Evolutionary conservation across 2,113 vertebrate genomes (phyloP), one percentile per base, ranked within the genome.

Genomic region (Puma concolor): DNA sequence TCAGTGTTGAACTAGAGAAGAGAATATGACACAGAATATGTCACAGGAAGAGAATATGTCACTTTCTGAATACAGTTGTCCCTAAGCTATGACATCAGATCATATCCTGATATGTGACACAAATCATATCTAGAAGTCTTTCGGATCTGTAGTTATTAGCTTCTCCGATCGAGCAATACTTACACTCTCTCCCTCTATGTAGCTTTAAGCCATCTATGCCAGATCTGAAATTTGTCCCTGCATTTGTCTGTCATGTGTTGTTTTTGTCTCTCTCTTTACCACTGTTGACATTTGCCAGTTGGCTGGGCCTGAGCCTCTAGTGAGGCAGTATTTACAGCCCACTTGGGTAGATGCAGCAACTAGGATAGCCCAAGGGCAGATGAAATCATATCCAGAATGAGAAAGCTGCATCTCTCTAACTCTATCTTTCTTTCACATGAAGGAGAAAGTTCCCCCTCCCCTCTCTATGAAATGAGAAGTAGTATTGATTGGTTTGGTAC

Each of bases 1-100:
- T 86, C 44, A 81, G 15, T 74, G 54, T 87, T 72, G 38, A 88
- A 41, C 52, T 63, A 99, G 98, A 99, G 99, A 99, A 99, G 99
- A 57, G 99, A n/a, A n/a, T 64, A 14, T 82, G 91, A 74, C 91
- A 89, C 57, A 57, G 99, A n/a, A n/a, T 64, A 14, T 82, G 91
- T 80, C 91, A 89, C 57, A 63, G 29, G 80, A 69, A 36, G n/a
- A n/a, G n/a, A n/a, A n/a, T n/a, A n/a, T n/a, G n/a, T n/a, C 48
- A 64, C 89, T 86, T 44, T 44, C 44, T 94, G 91, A 76, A 88
- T 93, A 36, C n/a, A 83, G 36, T 67, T 66, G 13, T 72, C 48
- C 63, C 33, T 93, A 83, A 86, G 44, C 60, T 67, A 5, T 82
- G 19, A 91, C 72, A 41, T 92, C 91, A 92, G 71, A 31, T 64